A percentile compares a stretch with the other conserved stretches of the same genome.
Evolutionary conservation across 2,888 invertebrate species (phyloP).

Genomic region (Fissipunctia ypsillon): DNA sequence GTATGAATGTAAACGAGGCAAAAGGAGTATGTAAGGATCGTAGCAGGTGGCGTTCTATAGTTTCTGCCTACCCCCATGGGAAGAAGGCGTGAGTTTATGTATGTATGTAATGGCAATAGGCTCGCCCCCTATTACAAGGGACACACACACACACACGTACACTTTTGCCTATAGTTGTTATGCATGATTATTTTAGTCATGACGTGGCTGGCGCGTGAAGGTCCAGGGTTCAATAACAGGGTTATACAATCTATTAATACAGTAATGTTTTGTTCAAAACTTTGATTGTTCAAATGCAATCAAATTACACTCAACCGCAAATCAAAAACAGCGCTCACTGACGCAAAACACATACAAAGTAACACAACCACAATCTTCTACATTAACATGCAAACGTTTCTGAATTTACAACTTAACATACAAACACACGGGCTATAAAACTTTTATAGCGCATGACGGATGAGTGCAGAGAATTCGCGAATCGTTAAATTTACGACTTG

Average conservation of each 20-base stretch:
- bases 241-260: background rate
- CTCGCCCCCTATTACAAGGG: background rate
- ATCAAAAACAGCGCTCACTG: slow-evolving; percentile 10
- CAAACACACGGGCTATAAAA: slow-evolving; percentile 55
- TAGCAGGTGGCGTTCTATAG: too few species aligned
- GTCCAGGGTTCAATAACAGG: background rate
- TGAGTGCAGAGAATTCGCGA: slow-evolving; percentile 52
- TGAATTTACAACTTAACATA: slow-evolving; percentile 58
- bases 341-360: slow-evolving; percentile 44
- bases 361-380: slow-evolving; percentile 18
- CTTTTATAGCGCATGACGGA: slow-evolving; percentile 55
- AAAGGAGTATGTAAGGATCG: too few species aligned
- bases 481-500: slow-evolving; percentile 63
- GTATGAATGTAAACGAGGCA: too few species aligned
- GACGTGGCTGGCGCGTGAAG: background rate
- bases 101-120: too few species aligned
- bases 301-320: slow-evolving; percentile 1
- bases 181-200: background rate
- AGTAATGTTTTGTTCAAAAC: background rate
- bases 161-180: too few species aligned
- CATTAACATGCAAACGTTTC: slow-evolving; percentile 48
- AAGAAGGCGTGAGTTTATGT: too few species aligned
- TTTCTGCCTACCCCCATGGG: too few species aligned
- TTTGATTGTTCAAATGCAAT: slow-evolving; percentile 2
- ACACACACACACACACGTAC: too few species aligned